Percentiles rank a stretch among this genome's conserved stretches.
Conservation (phyloP, 2,888 invertebrate species). For the Isotomurus palustris region DNA sequence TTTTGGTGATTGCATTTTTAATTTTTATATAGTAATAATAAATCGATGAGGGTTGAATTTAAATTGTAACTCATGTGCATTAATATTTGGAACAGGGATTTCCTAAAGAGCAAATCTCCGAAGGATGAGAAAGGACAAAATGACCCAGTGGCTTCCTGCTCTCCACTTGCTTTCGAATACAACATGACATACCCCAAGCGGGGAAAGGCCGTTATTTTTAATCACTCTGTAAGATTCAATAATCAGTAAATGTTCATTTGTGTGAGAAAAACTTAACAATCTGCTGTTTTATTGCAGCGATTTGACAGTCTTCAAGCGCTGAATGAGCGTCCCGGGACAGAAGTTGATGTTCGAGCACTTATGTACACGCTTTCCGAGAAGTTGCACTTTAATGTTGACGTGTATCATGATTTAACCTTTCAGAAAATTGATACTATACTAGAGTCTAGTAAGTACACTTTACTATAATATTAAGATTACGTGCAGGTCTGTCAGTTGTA, state of each 20-base stretch:
- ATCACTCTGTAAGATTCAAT: constrained; percentile 23
- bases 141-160: constrained; percentile 10
- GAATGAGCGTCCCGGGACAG: constrained; percentile 74
- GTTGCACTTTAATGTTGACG: constrained; percentile 23
- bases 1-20: constrained; percentile 4
- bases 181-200: constrained; percentile 25
- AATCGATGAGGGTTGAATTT: background rate
- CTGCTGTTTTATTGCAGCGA: constrained; percentile 43
- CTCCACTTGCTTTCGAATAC: constrained; percentile 16
- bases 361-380: constrained; percentile 49
- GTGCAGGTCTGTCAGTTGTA: background rate
- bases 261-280: background rate
- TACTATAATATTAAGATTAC: background rate
- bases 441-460: background rate
- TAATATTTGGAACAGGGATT: background rate
- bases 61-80: background rate
- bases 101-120: background rate
- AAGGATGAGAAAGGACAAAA: background rate
- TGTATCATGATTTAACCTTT: constrained; percentile 9
- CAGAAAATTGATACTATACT: background rate
- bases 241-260: background rate
- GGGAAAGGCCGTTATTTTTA: constrained; percentile 33
- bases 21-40: background rate
- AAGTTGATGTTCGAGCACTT: constrained; percentile 74
- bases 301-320: constrained; percentile 66